These are phyloP conservation scores for Crocallis elinguaria DNA, from an alignment of 2,888 invertebrate genomes.

Conservation along the genomic window DNA sequence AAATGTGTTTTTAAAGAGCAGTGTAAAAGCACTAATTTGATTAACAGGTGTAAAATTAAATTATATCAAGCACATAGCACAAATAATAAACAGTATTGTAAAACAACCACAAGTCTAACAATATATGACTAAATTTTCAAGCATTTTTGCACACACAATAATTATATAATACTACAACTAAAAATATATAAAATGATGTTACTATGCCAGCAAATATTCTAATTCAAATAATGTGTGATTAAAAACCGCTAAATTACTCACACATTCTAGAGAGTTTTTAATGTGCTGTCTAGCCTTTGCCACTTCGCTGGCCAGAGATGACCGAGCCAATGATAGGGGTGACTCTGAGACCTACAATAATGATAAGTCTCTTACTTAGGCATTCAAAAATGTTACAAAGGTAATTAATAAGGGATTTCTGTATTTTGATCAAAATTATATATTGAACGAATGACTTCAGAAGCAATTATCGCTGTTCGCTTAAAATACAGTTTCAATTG, in stretches of 20 bases:
- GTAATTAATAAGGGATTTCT: neutral
- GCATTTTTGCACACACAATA: constrained; percentile 9
- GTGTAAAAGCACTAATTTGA: constrained; percentile 6
- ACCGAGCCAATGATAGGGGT: constrained; percentile 72
- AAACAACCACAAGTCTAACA: neutral
- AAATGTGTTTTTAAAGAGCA: neutral
- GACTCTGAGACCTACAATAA: constrained; percentile 67
- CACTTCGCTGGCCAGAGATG: constrained; percentile 92
- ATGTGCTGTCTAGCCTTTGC: constrained; percentile 94
- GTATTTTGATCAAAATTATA: no score
- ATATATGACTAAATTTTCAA: neutral
- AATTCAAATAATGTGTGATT: constrained; percentile 16
- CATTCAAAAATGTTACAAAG: neutral
- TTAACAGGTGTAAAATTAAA: neutral
- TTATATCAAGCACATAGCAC: neutral
- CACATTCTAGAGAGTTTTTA: constrained; percentile 89
- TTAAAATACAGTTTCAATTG: no score
- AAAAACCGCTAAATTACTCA: constrained; percentile 74
- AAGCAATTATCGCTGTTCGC: no score
- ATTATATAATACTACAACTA: neutral
- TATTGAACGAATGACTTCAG: no score
- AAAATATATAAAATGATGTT: no score
- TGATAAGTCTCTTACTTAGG: constrained; percentile 31
- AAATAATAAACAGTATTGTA: neutral
- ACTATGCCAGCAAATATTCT: constrained; percentile 1